These are phyloP conservation scores for Dolichoris vasculosae DNA, from an alignment of 1,140 invertebrate species.

Conservation along the genomic window DNA sequence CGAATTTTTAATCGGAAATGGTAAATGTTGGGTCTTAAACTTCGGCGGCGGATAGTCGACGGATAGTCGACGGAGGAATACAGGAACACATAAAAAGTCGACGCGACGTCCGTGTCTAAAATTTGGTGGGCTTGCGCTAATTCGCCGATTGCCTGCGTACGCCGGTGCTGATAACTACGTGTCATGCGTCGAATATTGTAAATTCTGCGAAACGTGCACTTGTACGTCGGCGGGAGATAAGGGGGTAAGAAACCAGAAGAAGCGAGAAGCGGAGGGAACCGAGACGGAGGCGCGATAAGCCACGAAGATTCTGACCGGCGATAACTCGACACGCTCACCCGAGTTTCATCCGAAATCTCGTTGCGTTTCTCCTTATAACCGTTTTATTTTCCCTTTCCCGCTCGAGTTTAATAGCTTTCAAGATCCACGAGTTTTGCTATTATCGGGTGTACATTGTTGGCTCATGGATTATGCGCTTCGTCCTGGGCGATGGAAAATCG, in stretches of 20 bases:
- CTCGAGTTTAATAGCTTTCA: neutral
- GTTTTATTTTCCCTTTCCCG: neutral
- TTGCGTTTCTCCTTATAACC: no score
- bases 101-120: no score
- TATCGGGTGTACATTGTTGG: neutral
- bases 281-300: neutral
- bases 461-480: no score
- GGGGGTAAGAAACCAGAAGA: neutral
- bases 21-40: no score
- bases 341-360: neutral
- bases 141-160: neutral
- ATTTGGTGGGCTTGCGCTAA: neutral
- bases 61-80: no score
- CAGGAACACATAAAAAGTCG: no score
- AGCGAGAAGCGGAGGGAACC: neutral
- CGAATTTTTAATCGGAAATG: no score
- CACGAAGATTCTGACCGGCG: neutral
- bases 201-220: conserved; percentile 11
- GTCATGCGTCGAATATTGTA: conserved; percentile 24
- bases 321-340: neutral
- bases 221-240: neutral
- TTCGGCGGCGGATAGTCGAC: no score
- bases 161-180: conserved; percentile 25
- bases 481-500: no score
- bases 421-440: neutral